A percentile compares a stretch with the other conserved stretches of the same genome.
Conservation (phyloP, 2,888 invertebrate species). For the Athalia circularis region DNA sequence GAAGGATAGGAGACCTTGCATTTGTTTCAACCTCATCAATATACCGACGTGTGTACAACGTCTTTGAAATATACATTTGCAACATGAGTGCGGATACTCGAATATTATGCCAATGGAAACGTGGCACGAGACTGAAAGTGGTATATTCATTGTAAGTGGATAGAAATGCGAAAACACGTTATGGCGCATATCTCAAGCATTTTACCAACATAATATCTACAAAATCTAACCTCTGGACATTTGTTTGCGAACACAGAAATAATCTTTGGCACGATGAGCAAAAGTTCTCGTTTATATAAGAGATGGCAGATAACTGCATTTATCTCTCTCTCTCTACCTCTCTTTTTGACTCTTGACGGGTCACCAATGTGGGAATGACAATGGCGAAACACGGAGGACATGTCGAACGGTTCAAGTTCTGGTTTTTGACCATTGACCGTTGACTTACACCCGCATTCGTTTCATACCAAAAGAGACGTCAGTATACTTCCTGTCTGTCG, state of each 20-base stretch:
- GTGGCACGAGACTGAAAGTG: no score
- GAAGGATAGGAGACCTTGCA: no score
- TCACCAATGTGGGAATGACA: not conserved
- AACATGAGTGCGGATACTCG: no score
- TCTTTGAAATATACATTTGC: no score
- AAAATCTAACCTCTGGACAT: slow-evolving; percentile 29
- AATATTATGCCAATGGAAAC: no score
- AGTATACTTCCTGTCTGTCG: not conserved
- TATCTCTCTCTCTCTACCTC: not conserved
- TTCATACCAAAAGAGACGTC: not conserved
- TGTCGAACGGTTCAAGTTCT: slow-evolving; percentile 36
- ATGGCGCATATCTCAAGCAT: slow-evolving; percentile 4
- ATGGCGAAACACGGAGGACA: slow-evolving; percentile 2
- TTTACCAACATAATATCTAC: not conserved
- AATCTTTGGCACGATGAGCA: slow-evolving; percentile 61
- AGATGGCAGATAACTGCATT: slow-evolving; percentile 35
- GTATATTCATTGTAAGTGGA: no score
- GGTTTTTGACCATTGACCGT: slow-evolving; percentile 16
- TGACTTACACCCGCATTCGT: not conserved
- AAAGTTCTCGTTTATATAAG: slow-evolving; percentile 58
- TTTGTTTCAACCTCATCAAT: no score
- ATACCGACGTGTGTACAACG: no score
- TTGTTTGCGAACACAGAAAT: slow-evolving; percentile 61
- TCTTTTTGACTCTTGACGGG: not conserved
- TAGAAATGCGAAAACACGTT: not conserved